These are phyloP conservation scores for Hydropotes inermis DNA, from an alignment of 2,113 vertebrate genomes.

Conservation along the genomic window DNA sequence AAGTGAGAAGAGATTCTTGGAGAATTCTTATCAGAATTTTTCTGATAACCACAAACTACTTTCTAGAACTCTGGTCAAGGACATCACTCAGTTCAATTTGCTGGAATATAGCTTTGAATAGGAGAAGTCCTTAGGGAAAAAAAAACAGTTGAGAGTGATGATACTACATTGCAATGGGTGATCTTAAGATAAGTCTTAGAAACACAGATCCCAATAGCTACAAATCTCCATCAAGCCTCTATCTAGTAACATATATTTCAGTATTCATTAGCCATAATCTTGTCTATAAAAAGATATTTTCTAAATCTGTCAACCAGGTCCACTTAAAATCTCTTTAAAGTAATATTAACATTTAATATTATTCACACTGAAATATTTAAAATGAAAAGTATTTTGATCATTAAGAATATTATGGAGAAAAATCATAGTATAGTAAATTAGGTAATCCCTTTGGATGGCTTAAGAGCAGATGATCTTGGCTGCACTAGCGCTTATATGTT, in stretches of 20 bases:
- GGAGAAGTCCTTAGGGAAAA: not conserved
- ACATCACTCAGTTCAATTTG: not conserved
- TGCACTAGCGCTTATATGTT: not conserved
- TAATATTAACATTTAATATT: not conserved
- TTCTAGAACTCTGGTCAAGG: not conserved
- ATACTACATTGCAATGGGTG: not conserved
- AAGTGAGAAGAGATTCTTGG: not conserved
- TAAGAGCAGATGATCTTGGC: not conserved
- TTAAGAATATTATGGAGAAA: not conserved
- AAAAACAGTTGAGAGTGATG: not conserved
- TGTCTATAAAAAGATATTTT: not conserved
- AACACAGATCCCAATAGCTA: not conserved
- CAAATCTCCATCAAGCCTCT: not conserved
- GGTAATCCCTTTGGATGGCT: not conserved
- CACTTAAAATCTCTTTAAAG: conserved; percentile 28
- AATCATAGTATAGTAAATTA: not conserved
- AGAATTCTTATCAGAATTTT: too few relatives aligned
- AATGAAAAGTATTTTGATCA: conserved; percentile 14
- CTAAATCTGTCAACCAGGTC: not conserved
- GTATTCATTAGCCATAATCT: not conserved
- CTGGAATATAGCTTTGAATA: not conserved
- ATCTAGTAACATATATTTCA: not conserved
- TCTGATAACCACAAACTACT: not conserved
- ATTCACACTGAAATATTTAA: not conserved
- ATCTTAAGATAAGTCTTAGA: not conserved